These are phyloP conservation scores for Conger conger DNA, from an alignment of 2,113 vertebrate genomes.

Conservation along the genomic window DNA sequence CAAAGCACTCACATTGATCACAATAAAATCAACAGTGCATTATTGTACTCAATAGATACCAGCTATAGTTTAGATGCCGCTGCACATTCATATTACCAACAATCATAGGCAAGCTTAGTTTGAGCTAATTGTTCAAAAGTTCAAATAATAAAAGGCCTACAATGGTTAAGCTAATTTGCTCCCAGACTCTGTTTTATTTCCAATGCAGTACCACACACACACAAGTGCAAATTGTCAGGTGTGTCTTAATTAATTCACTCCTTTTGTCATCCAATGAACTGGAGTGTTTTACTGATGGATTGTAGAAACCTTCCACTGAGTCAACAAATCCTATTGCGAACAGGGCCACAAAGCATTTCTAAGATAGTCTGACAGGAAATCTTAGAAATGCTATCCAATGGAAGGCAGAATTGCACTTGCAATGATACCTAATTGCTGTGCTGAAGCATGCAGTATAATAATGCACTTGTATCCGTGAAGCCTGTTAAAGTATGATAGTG, in stretches of 20 bases:
- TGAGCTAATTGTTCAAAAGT: background rate
- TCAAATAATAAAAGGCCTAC: background rate
- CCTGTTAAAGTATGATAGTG: background rate
- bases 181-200: background rate
- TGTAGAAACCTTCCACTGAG: background rate
- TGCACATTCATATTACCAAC: background rate
- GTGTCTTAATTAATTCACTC: background rate
- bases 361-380: background rate
- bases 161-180: no score
- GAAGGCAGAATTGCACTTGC: background rate
- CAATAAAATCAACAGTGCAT: no score
- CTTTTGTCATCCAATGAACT: background rate
- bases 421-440: background rate
- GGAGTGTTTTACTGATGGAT: background rate
- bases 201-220: background rate
- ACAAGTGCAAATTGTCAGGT: background rate
- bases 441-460: background rate
- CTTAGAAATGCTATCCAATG: background rate
- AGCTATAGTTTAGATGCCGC: background rate
- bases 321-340: conserved; percentile 5
- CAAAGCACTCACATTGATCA: no score
- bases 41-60: no score
- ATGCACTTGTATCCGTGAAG: background rate
- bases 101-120: background rate
- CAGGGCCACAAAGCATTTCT: background rate